Conservation (phyloP, 2,888 invertebrate species). For the Liodrosophila aerea region DNA sequence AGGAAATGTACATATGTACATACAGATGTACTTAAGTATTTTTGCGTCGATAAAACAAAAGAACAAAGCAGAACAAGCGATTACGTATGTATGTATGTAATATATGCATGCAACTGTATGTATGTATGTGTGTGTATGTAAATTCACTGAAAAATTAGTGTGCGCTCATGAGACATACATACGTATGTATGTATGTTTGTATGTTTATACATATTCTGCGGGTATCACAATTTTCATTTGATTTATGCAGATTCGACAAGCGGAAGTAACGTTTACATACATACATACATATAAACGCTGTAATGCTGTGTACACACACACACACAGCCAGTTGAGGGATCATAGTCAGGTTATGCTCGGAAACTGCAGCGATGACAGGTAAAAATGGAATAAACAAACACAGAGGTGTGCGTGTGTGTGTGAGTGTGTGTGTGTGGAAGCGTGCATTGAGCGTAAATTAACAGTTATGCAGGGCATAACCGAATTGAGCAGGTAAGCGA, state of each 20-base stretch:
- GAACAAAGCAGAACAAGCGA: constrained; percentile 28
- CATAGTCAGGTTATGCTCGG: constrained; percentile 5
- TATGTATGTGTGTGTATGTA: constrained; percentile 1
- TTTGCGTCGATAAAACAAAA: constrained; percentile 21
- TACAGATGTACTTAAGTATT: constrained; percentile 1
- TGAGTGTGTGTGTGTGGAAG: no score
- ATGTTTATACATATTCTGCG: neutral
- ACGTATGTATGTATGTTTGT: constrained; percentile 9
- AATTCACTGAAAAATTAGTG: no score
- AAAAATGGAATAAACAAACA: neutral
- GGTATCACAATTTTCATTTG: constrained; percentile 3
- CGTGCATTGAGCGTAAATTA: no score
- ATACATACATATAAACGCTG: neutral
- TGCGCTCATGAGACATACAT: no score
- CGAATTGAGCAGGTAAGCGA: neutral
- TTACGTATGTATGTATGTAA: constrained; percentile 28
- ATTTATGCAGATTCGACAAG: constrained; percentile 24
- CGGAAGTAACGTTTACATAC: constrained; percentile 35
- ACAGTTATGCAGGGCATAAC: constrained; percentile 1
- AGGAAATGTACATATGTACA: neutral
- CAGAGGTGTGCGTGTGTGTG: no score
- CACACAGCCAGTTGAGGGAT: neutral
- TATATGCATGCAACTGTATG: no score
- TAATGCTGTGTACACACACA: neutral
- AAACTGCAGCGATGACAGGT: constrained; percentile 19